These are phyloP conservation scores for Podarcis cretensis DNA, from an alignment of 2,113 vertebrate genomes.

Conservation along the genomic window DNA sequence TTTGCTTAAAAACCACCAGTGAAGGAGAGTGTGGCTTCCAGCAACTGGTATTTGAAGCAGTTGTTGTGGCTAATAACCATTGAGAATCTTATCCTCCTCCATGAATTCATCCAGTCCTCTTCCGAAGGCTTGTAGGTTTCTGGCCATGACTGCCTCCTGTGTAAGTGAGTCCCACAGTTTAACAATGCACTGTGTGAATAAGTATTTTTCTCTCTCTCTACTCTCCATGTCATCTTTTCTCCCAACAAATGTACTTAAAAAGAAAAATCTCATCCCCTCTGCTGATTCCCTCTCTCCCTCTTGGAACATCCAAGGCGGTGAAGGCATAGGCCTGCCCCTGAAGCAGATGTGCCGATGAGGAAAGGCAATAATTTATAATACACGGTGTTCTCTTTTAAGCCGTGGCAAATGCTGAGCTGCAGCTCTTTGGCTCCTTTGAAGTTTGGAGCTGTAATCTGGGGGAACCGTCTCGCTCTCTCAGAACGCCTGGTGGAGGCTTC, in stretches of 20 bases:
- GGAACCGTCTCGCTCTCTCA: conserved; percentile 39
- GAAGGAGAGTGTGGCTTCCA: too few relatives aligned
- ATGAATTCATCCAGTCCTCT: too few relatives aligned
- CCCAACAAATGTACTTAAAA: not conserved
- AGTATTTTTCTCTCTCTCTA: too few relatives aligned
- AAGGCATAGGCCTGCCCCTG: conserved; percentile 56
- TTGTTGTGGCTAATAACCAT: too few relatives aligned
- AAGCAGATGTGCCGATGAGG: conserved; percentile 70
- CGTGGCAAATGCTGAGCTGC: conserved; percentile 42
- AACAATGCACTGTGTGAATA: too few relatives aligned
- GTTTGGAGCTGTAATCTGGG: conserved; percentile 65
- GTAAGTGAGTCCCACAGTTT: too few relatives aligned
- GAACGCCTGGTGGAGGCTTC: not conserved
- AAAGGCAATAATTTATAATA: conserved; percentile 68
- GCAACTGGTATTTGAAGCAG: too few relatives aligned
- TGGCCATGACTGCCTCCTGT: too few relatives aligned
- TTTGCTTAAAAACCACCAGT: not conserved
- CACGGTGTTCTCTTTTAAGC: conserved; percentile 67
- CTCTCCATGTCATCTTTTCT: not conserved
- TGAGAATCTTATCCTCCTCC: too few relatives aligned
- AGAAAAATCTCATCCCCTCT: not conserved
- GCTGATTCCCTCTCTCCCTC: too few relatives aligned
- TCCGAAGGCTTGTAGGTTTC: too few relatives aligned
- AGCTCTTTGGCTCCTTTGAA: conserved; percentile 68
- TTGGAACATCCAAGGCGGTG: conserved; percentile 5